These are phyloP conservation scores for Ambastaia sidthimunki DNA, from an alignment of 2,797 vertebrate species.

Conservation along the genomic window DNA sequence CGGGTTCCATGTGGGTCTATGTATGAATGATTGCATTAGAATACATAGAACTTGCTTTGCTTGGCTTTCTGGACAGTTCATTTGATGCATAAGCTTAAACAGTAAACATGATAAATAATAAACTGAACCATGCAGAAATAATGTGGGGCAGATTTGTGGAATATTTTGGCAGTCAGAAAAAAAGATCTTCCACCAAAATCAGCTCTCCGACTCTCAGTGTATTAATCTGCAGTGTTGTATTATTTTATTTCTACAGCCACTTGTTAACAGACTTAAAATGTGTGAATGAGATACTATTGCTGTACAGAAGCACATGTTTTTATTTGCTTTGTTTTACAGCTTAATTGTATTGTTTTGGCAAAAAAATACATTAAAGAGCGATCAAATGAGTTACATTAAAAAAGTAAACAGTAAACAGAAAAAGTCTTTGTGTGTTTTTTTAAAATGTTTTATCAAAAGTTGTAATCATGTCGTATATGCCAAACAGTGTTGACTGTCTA, in stretches of 20 bases:
- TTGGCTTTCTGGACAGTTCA: conserved; percentile 40
- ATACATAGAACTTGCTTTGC: conserved; percentile 36
- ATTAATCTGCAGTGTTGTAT: conserved; percentile 82
- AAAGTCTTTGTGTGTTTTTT: conserved; percentile 53
- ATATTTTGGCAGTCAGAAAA: conserved; percentile 49
- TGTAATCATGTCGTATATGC: too few relatives aligned
- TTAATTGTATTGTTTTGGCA: conserved; percentile 89
- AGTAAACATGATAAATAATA: conserved; percentile 46
- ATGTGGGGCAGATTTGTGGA: conserved; percentile 50
- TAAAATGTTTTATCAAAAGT: background rate
- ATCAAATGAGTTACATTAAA: conserved; percentile 77
- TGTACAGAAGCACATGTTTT: conserved; percentile 85
- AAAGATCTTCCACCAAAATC: conserved; percentile 56
- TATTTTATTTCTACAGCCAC: conserved; percentile 68
- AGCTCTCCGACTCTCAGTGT: conserved; percentile 74
- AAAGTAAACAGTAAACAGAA: conserved; percentile 66
- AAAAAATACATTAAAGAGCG: conserved; percentile 81
- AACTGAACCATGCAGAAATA: conserved; percentile 42
- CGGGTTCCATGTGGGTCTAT: background rate
- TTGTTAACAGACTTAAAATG: conserved; percentile 76
- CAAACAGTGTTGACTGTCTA: too few relatives aligned
- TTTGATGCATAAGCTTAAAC: conserved; percentile 39
- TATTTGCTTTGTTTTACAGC: conserved; percentile 91
- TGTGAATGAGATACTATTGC: conserved; percentile 76
- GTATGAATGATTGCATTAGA: conserved; percentile 35